Evolutionary conservation across 2,797 vertebrate genomes (phyloP).

Genomic region (Natrix natrix): DNA sequence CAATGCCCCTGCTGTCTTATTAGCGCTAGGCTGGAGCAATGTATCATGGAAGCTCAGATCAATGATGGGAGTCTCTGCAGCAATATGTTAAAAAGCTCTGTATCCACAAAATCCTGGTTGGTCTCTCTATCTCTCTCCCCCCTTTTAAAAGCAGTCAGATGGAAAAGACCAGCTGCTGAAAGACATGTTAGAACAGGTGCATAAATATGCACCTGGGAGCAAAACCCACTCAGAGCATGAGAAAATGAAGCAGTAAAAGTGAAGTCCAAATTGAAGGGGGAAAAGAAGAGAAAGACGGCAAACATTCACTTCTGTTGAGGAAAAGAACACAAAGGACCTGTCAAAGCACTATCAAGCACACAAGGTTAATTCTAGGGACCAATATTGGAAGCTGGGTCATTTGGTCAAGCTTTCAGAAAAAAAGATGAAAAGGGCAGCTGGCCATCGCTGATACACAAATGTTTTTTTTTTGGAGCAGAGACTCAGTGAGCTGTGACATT

Average conservation of each 20-base stretch:
- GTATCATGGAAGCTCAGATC: not conserved
- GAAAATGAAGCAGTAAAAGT: not conserved
- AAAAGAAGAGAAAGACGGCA: not conserved
- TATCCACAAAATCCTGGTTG: not conserved
- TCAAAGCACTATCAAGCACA: not conserved
- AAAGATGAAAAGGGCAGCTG: conserved; percentile 5
- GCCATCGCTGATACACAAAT: not conserved
- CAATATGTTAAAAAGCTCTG: not conserved
- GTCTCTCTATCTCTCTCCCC: too few species aligned
- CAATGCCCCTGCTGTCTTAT: not conserved
- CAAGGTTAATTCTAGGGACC: not conserved
- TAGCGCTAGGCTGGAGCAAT: not conserved
- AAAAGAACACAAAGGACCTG: not conserved
- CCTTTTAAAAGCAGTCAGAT: not conserved
- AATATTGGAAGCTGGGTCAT: not conserved
- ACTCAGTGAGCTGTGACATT: conserved; percentile 8
- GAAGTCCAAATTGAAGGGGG: not conserved
- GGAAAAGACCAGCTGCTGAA: conserved; percentile 4
- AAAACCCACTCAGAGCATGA: conserved; percentile 10
- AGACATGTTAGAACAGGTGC: conserved; percentile 17
- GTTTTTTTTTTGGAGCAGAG: conserved; percentile 2
- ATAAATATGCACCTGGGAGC: not conserved
- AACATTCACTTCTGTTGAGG: not conserved
- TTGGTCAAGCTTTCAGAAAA: not conserved
- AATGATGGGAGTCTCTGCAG: not conserved